A percentile compares a stretch with the other conserved stretches of the same genome.
These are phyloP conservation scores for Anoplopoma fimbria DNA, from an alignment of 2,113 vertebrate species.

Conservation along the genomic window DNA sequence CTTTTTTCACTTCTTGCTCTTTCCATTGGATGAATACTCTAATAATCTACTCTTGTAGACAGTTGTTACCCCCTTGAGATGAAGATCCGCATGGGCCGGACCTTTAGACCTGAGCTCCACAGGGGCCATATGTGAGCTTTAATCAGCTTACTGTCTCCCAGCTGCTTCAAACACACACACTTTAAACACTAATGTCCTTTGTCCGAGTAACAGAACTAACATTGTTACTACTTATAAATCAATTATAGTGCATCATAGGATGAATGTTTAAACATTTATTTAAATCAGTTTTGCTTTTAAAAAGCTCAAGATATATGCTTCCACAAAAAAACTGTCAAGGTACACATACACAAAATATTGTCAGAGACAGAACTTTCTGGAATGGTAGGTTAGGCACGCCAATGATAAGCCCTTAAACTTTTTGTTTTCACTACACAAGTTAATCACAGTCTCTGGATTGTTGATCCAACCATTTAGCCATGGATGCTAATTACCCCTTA, in stretches of 20 bases:
- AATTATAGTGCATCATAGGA: slow-evolving; percentile 13
- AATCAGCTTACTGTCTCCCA: slow-evolving; percentile 75
- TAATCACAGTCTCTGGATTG: not conserved
- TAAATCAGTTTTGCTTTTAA: not conserved
- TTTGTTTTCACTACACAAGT: not conserved
- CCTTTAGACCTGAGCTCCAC: slow-evolving; percentile 46
- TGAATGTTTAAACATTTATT: not conserved
- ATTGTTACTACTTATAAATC: slow-evolving; percentile 21
- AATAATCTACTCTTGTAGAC: not conserved
- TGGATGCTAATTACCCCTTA: slow-evolving; percentile 2
- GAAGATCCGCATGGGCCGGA: slow-evolving; percentile 23
- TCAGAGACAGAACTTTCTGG: not conserved
- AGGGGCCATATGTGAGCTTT: slow-evolving; percentile 66
- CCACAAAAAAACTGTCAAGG: not conserved
- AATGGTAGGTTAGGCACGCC: too few relatives aligned
- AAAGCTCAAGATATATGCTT: not conserved
- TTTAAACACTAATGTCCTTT: slow-evolving; percentile 22
- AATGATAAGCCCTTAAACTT: not conserved
- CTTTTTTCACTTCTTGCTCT: not conserved
- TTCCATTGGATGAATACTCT: not conserved
- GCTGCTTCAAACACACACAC: slow-evolving; percentile 47
- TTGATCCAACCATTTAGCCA: not conserved
- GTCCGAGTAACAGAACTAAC: slow-evolving; percentile 2
- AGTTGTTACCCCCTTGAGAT: slow-evolving; percentile 31
- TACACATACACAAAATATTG: not conserved